Evolutionary conservation across 2,888 invertebrate species (phyloP).

Genomic region (Pandemis corylana): DNA sequence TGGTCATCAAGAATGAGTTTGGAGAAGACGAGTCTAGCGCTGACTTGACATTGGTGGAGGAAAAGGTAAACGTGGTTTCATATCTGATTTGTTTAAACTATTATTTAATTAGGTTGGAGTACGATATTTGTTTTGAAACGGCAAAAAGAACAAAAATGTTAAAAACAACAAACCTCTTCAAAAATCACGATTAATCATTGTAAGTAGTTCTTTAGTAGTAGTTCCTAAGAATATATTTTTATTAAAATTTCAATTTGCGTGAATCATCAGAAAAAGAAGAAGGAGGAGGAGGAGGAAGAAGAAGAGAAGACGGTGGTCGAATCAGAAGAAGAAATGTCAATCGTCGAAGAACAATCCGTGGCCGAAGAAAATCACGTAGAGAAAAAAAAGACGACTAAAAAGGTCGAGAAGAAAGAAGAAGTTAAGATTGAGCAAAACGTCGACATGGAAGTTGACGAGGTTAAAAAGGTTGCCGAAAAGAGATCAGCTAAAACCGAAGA

Average conservation of each 20-base stretch:
- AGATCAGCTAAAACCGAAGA: conserved; percentile 80
- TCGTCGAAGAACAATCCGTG: conserved; percentile 77
- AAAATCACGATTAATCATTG: background rate
- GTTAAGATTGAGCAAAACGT: conserved; percentile 63
- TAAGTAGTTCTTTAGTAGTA: too few species aligned
- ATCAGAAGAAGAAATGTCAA: conserved; percentile 81
- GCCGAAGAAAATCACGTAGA: conserved; percentile 82
- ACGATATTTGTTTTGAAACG: background rate
- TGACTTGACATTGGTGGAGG: conserved; percentile 90
- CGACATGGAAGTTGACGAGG: conserved; percentile 78
- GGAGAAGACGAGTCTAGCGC: conserved; percentile 96
- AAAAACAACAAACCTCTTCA: too few species aligned
- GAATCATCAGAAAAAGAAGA: conserved; percentile 79
- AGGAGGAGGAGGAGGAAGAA: conserved; percentile 74
- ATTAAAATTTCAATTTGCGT: background rate
- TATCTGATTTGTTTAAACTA: background rate
- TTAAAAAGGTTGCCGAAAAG: conserved; percentile 75
- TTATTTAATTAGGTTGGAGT: background rate
- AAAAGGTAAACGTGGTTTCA: conserved; percentile 69
- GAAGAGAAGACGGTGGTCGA: conserved; percentile 79
- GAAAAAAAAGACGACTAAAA: conserved; percentile 72
- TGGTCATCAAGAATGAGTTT: conserved; percentile 95
- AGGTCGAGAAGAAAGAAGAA: conserved; percentile 68
- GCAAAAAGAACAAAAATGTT: too few species aligned
- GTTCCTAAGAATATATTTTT: background rate